phyloP scores from a whole-genome alignment of 2,888 invertebrate species.

The Smittia aterrima region DNA sequence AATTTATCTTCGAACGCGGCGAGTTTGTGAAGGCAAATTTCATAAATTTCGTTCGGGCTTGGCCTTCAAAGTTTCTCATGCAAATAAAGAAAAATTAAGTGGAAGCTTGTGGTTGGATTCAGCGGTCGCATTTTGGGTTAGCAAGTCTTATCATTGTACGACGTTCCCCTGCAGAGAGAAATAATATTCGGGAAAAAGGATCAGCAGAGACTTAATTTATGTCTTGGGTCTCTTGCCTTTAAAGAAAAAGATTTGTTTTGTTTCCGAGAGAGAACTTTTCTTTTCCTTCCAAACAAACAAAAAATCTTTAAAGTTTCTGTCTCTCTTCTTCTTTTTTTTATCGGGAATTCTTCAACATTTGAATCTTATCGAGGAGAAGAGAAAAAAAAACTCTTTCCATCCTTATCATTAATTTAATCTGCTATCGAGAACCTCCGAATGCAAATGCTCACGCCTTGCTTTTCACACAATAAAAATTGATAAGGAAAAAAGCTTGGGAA shows the following conservation, averaged over 20 bases:
- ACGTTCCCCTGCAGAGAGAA: neutral
- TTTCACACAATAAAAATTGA: constrained; percentile 2
- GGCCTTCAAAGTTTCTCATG: no score
- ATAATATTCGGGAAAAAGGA: neutral
- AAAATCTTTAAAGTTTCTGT: neutral
- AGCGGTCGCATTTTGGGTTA: no score
- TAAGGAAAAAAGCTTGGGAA: neutral
- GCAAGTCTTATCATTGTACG: no score
- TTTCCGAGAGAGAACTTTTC: neutral
- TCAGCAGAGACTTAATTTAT: neutral
- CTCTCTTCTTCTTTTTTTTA: neutral
- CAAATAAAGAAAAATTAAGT: no score
- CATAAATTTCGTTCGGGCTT: no score
- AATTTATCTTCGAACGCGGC: neutral
- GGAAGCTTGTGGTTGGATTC: no score
- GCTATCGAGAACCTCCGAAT: neutral
- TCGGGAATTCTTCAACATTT: neutral
- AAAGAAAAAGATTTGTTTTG: neutral
- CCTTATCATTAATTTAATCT: constrained; percentile 5
- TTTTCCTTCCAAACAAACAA: neutral
- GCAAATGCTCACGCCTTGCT: neutral
- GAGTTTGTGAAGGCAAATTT: no score
- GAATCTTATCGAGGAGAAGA: neutral
- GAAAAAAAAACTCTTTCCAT: no score
- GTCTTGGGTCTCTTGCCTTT: neutral